These are phyloP conservation scores for Limnephilus marmoratus DNA, from an alignment of 2,888 invertebrate species.

Conservation along the genomic window DNA sequence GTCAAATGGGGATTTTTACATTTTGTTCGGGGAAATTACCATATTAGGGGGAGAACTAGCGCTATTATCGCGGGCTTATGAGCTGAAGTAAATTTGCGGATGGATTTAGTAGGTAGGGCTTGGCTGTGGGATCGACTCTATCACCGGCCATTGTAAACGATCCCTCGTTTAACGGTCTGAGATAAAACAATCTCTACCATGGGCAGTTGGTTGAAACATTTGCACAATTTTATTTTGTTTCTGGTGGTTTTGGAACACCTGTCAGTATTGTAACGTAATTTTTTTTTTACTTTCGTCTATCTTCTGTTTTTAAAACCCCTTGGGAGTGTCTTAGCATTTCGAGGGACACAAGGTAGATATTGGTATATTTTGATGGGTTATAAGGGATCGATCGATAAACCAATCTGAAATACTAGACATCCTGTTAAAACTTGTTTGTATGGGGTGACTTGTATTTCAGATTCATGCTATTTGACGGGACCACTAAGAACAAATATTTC, in stretches of 20 bases:
- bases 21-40: slow-evolving; percentile 3
- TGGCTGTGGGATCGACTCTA: neutral
- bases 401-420: no score
- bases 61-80: neutral
- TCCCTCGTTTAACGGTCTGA: neutral
- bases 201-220: neutral
- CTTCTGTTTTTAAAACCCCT: neutral
- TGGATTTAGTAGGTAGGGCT: neutral
- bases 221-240: neutral
- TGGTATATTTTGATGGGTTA: neutral
- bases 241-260: neutral
- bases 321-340: neutral
- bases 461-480: neutral
- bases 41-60: slow-evolving; percentile 2
- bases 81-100: neutral
- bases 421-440: neutral
- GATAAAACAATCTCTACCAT: neutral
- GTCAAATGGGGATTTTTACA: slow-evolving; percentile 16
- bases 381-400: neutral
- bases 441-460: neutral
- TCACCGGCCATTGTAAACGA: neutral
- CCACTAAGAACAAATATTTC: neutral
- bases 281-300: neutral
- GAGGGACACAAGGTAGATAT: neutral
- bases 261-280: neutral